Evolutionary conservation across 37 sponge, comb jelly and placozoan species (phyloP).

Genomic region (Hormiphora californensis): DNA sequence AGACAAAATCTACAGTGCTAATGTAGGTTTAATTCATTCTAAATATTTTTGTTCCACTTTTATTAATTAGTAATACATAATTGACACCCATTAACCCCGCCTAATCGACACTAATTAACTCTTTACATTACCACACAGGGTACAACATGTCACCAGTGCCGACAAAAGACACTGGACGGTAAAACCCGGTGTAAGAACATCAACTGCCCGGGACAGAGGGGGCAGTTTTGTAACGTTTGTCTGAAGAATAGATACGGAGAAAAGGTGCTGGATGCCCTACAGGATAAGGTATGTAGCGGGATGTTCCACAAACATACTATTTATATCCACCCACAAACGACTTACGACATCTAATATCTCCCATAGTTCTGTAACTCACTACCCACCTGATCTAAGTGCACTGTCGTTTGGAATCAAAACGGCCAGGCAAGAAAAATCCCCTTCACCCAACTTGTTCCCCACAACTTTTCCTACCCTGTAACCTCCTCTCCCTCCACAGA

Average conservation of each 20-base stretch:
- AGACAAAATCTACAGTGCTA: too few species aligned
- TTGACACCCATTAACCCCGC: too few species aligned
- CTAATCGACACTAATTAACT: not conserved
- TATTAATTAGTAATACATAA: too few species aligned
- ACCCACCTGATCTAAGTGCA: not conserved
- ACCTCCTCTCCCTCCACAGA: too few species aligned
- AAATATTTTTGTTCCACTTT: too few species aligned
- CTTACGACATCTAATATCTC: too few species aligned
- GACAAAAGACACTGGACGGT: constrained; percentile 79
- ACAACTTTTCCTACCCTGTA: too few species aligned
- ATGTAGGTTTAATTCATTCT: too few species aligned
- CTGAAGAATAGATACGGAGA: constrained; percentile 81
- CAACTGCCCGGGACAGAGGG: constrained; percentile 67
- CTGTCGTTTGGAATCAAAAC: not conserved
- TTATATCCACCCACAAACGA: too few species aligned
- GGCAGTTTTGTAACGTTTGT: constrained; percentile 60
- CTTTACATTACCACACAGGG: constrained; percentile 56
- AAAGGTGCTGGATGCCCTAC: constrained; percentile 58
- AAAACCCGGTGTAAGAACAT: constrained; percentile 77
- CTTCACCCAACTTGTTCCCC: not conserved
- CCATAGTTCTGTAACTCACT: too few species aligned
- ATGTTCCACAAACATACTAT: too few species aligned
- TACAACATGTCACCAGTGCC: constrained; percentile 85
- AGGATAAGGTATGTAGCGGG: constrained; percentile 59
- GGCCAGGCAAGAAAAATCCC: not conserved